phyloP scores from a whole-genome alignment of 1,140 invertebrate genomes.

The Ganaspis sp. region DNA sequence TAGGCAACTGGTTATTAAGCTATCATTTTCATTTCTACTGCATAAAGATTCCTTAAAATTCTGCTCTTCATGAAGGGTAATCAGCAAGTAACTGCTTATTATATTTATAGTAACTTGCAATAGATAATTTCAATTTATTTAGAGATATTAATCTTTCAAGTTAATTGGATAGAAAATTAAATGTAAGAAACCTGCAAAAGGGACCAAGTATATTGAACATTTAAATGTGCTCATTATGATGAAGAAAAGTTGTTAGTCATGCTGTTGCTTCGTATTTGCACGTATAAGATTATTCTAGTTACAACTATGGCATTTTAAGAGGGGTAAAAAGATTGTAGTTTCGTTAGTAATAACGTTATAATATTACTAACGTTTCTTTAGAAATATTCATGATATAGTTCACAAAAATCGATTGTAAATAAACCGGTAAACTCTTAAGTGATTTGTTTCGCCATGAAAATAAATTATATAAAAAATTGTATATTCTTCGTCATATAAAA shows the following conservation, averaged over 20 bases:
- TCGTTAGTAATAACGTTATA: too few relatives aligned
- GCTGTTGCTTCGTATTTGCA: not conserved
- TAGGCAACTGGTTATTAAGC: conserved; percentile 1
- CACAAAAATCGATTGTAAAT: too few relatives aligned
- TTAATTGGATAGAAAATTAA: not conserved
- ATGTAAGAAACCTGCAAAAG: not conserved
- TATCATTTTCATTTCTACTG: not conserved
- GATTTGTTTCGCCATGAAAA: too few relatives aligned
- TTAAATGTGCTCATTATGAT: not conserved
- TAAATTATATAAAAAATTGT: too few relatives aligned
- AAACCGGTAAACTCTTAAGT: too few relatives aligned
- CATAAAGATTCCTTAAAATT: not conserved
- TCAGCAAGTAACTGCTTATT: not conserved
- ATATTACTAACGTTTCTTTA: too few relatives aligned
- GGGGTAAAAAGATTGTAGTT: too few relatives aligned
- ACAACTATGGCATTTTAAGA: not conserved
- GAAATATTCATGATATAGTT: too few relatives aligned
- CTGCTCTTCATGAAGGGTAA: conserved; percentile 13
- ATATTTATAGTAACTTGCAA: conserved; percentile 7
- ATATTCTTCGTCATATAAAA: too few relatives aligned
- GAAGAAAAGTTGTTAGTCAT: not conserved
- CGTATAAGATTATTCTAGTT: not conserved
- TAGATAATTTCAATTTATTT: conserved; percentile 15
- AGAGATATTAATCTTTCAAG: not conserved
- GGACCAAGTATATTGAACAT: not conserved